phyloP scores from a whole-genome alignment of 2,888 invertebrate genomes.

The Bhutanitis thaidina region DNA sequence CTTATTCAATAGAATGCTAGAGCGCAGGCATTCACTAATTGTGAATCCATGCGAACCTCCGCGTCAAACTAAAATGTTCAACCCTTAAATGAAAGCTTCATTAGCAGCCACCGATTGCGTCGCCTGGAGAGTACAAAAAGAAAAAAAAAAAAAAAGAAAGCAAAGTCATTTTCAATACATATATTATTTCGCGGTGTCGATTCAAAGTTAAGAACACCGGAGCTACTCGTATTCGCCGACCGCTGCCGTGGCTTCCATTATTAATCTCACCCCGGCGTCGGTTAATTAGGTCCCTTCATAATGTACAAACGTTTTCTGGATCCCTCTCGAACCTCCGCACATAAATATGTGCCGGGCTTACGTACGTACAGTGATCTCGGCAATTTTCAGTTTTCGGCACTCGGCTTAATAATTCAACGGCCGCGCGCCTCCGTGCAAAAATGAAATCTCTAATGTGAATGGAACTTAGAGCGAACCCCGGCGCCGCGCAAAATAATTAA shows the following conservation, averaged over 20 bases:
- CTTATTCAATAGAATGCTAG: too few species aligned
- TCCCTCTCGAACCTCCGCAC: conserved; percentile 64
- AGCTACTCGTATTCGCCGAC: conserved; percentile 13
- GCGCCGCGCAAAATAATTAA: conserved; percentile 75
- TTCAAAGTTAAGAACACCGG: conserved; percentile 20
- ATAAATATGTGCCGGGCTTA: conserved; percentile 60
- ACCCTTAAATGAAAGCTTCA: not conserved
- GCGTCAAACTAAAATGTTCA: not conserved
- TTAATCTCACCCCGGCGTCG: conserved; percentile 42
- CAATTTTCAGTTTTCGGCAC: conserved; percentile 75
- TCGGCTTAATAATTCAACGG: conserved; percentile 53
- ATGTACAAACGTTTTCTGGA: conserved; percentile 69
- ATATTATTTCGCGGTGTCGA: conserved; percentile 15
- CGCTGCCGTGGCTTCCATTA: conserved; percentile 26
- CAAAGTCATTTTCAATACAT: conserved; percentile 15
- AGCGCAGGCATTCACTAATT: too few species aligned
- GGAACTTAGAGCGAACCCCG: conserved; percentile 63
- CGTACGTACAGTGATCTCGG: conserved; percentile 58
- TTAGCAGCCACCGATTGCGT: not conserved
- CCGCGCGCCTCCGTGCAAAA: conserved; percentile 59
- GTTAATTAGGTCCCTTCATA: conserved; percentile 75
- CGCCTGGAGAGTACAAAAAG: conserved; percentile 12
- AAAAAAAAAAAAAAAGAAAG: not conserved
- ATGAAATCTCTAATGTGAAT: conserved; percentile 78
- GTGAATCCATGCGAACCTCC: not conserved